These are phyloP conservation scores for Spea bombifrons DNA, from an alignment of 2,113 vertebrate genomes.

Conservation along the genomic window DNA sequence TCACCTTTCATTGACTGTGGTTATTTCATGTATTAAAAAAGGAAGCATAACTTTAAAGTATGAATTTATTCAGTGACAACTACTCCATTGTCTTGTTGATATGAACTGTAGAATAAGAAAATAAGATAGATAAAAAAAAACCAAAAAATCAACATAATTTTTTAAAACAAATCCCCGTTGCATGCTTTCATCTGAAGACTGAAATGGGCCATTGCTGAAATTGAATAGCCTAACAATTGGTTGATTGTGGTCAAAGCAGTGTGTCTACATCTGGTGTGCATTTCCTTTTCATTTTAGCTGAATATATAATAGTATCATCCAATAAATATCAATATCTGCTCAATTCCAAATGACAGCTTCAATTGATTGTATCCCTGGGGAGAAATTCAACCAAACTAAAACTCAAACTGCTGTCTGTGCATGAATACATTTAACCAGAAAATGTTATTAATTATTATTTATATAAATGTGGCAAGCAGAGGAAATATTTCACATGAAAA, in stretches of 20 bases:
- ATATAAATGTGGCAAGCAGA: no score
- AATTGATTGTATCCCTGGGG: not conserved
- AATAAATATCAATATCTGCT: not conserved
- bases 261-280: not conserved
- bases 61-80: not conserved
- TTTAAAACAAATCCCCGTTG: not conserved
- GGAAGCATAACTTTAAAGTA: no score
- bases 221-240: not conserved
- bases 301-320: not conserved
- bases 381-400: not conserved
- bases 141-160: no score
- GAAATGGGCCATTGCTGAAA: not conserved
- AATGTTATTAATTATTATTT: not conserved
- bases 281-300: not conserved
- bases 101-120: no score
- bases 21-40: no score
- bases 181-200: not conserved
- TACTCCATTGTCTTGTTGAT: conserved; percentile 2
- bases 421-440: not conserved
- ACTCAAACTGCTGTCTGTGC: not conserved
- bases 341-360: not conserved
- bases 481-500: no score
- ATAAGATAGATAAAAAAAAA: no score
- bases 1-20: no score
- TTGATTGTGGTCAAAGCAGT: not conserved